Percentiles rank a stretch among this genome's conserved stretches.
Conservation (phyloP, 2,797 vertebrate species). For the Stomatorhinus walkeri region DNA sequence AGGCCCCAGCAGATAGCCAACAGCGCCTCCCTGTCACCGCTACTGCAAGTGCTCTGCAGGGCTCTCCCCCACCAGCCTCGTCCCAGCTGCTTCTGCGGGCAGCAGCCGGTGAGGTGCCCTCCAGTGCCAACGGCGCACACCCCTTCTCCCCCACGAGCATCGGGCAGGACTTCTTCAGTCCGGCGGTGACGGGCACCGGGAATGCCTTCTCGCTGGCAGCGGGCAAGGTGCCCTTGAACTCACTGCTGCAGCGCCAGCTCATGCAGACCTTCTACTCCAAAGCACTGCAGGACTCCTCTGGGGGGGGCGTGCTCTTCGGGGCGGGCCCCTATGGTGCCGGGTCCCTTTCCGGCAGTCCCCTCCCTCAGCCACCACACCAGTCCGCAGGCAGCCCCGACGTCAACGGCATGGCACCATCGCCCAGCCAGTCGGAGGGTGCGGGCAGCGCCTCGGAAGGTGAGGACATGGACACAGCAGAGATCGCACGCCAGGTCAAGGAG, state of each 20-base stretch:
- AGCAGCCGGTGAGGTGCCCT: constrained; percentile 65
- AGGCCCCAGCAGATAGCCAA: constrained; percentile 73
- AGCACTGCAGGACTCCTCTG: constrained; percentile 75
- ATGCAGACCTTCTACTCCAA: constrained; percentile 90
- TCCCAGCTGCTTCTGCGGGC: constrained; percentile 69
- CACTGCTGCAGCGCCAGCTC: constrained; percentile 83
- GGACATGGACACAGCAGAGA: constrained; percentile 81
- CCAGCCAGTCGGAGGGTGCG: constrained; percentile 72
- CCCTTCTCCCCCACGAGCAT: constrained; percentile 82
- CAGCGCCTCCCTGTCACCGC: constrained; percentile 48
- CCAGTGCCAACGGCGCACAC: constrained; percentile 78
- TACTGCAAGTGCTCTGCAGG: constrained; percentile 64
- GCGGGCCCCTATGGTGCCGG: constrained; percentile 79
- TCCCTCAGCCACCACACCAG: constrained; percentile 52
- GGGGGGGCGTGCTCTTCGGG: constrained; percentile 77
- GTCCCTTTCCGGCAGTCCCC: constrained; percentile 50
- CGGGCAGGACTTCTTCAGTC: constrained; percentile 79
- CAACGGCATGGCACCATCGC: constrained; percentile 76
- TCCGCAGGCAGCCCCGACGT: constrained; percentile 76
- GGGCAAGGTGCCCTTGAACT: constrained; percentile 83
- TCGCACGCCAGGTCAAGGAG: constrained; percentile 83
- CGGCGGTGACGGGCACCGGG: constrained; percentile 70
- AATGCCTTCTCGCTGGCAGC: constrained; percentile 75
- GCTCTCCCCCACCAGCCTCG: constrained; percentile 69
- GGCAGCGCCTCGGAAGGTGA: constrained; percentile 73